Evolutionary conservation across 2,797 vertebrate species (phyloP), one percentile per base, ranked within the genome.

Genomic region (Cryptoblepharus egeriae): DNA sequence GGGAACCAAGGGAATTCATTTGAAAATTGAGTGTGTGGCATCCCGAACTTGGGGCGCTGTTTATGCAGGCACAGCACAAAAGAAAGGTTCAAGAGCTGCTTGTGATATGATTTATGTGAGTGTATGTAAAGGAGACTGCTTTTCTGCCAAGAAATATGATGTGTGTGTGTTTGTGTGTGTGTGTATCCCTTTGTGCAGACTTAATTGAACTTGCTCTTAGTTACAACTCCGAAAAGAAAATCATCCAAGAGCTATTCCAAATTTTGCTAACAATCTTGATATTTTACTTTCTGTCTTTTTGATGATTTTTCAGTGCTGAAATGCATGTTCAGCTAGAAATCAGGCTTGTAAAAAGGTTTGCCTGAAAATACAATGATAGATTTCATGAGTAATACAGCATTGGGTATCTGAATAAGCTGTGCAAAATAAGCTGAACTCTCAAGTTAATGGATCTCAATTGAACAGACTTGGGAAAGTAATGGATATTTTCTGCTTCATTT

Each of bases 331-430:
- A 15, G 32, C 65, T 20, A 2, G n/a, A 22, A 57, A n/a, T 24
- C 30, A 69, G 75, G 20, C 64, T 78, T 5, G 5, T 70, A 78
- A 85, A 72, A 39, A 77, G 42, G 58, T 57, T 45, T 77, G 45
- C 45, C 60, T 42, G 35, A 39, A 64, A 83, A 35, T 83, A 9
- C 32, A 30, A 8, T 71, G 75, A 64, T 61, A 71, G 74, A 82
- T 77, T 77, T 77, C 60, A 60, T 32, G 68, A 60, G 52, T 13
- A 82, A 60, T 77, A 58, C 60, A 72, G 68, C 20, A 57, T 15
- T 52, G 35, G 26, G 58, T 28, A 32, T 71, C 20, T 69, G 35
- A 37, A 65, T 64, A 32, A 7, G 20, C 58, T 18, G 30, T 72
- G 64, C 60, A 63, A 65, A 55, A 55, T 20, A 55, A 82, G 32